Base-by-base conservation (phyloP, 2,113 vertebrate species). In the Felis catus region DNA sequence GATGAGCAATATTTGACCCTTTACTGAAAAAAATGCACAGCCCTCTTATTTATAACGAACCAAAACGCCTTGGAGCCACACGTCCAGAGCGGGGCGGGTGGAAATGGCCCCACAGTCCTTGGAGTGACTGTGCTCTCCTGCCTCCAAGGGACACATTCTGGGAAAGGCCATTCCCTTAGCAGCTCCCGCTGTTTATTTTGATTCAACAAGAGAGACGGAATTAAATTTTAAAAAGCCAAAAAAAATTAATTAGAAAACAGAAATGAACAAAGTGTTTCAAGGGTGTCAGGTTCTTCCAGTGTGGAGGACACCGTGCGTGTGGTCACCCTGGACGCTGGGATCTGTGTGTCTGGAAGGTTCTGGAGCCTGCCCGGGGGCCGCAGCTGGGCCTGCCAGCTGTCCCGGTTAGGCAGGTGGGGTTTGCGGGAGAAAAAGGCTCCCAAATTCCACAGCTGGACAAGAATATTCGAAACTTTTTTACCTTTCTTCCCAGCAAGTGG, bases 71-170 rank as follows among this genome's bases (percentile, higher is more conserved):
- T 16, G 3, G 6, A 8, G 73, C 73, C 41, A 4, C 27, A 2
- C 7, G 25, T 29, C 73, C 16, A 13, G 39, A 76, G 73, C 73
- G 2, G 39, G 39, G 3, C 0, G 3, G 73, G 19, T 15, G 14
- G 41, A 29, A 48, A 16, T 2, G 25, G 41, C 41, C 31, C 27
- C 29, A 66, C 65, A 5, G 29, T 6, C 65, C 66, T 33, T 58
- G 19, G 16, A 5, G 55, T 58, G 55, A 58, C 55, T 9, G 7
- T 7, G 9, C n/a, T 11, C 18, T 5, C 19, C 9, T 9, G n/a
- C 70, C 10, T 10, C 3, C n/a, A 16, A 16, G n/a, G n/a, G 70
- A 11, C 70, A 36, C n/a, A 0, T 11, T 39, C n/a, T 1, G 9
- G 73, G 25, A 16, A 76, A 45, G 73, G 73, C 31, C 15, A 15